A percentile compares a stretch with the other conserved stretches of the same genome.
phyloP scores from a whole-genome alignment of 2,113 vertebrate genomes.

The Perca fluviatilis region DNA sequence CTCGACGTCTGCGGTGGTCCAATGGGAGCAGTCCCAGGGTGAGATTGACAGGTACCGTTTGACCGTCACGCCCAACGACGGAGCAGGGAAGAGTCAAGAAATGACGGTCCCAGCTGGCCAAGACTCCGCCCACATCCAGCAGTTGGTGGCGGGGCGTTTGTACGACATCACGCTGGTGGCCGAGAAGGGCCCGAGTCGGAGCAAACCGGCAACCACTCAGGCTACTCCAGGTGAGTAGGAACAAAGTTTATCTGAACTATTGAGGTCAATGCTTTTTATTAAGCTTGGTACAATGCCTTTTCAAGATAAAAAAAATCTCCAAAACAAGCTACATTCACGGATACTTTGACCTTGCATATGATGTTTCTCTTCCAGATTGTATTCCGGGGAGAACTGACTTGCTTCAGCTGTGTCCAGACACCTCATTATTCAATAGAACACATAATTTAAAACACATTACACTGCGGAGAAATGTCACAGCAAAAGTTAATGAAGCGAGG shows the following conservation, averaged over 20 bases:
- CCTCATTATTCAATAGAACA: conserved; percentile 39
- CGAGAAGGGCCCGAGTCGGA: conserved; percentile 73
- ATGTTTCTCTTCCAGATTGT: conserved; percentile 14
- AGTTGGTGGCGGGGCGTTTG: conserved; percentile 76
- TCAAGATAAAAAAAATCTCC: not conserved
- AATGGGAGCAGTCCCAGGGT: conserved; percentile 81
- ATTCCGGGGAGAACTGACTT: conserved; percentile 12
- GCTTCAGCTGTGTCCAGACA: conserved; percentile 24
- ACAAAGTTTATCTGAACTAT: not conserved
- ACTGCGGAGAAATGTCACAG: not conserved
- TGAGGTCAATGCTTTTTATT: not conserved
- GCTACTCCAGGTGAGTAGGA: conserved; percentile 83
- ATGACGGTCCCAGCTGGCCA: conserved; percentile 68
- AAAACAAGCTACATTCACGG: not conserved
- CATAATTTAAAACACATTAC: conserved; percentile 36
- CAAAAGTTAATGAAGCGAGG: conserved; percentile 35
- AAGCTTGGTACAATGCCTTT: not conserved
- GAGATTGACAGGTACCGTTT: conserved; percentile 83
- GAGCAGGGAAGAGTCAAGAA: conserved; percentile 56
- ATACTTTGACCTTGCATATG: not conserved
- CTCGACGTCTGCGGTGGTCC: conserved; percentile 76
- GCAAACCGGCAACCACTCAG: conserved; percentile 72
- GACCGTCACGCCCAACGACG: conserved; percentile 67
- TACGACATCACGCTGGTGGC: conserved; percentile 82
- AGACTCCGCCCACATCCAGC: conserved; percentile 77